A percentile compares a stretch with the other conserved stretches of the same genome.
Conservation (phyloP, 1,140 invertebrate species). For the Akabosia matsudoensis region DNA sequence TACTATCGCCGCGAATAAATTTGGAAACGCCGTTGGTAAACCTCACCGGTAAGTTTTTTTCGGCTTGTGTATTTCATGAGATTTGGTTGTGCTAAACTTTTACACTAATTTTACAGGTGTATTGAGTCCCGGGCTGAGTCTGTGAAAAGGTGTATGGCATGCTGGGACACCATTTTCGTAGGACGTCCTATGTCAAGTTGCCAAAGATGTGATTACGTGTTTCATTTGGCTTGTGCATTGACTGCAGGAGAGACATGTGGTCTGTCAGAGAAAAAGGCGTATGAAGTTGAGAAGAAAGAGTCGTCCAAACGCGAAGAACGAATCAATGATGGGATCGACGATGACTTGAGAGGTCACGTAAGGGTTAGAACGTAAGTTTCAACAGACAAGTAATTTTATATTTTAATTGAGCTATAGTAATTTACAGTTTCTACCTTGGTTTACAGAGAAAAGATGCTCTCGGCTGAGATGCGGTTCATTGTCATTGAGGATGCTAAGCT, state of each 20-base stretch:
- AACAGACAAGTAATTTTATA: not conserved
- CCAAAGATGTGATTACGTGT: not conserved
- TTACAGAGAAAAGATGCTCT: not conserved
- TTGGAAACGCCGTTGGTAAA: not conserved
- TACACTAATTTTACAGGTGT: not conserved
- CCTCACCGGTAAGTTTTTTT: not conserved
- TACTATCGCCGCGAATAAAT: not conserved
- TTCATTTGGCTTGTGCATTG: not conserved
- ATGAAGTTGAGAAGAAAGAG: not conserved
- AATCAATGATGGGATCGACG: not conserved
- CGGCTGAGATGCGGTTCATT: not conserved
- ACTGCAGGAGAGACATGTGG: not conserved
- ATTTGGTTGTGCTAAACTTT: not conserved
- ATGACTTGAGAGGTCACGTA: not conserved
- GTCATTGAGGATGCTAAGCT: not conserved
- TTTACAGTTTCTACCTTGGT: not conserved
- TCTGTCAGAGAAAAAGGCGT: not conserved
- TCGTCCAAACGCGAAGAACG: not conserved
- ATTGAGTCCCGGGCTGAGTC: not conserved
- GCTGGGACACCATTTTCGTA: not conserved
- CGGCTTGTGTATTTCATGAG: not conserved
- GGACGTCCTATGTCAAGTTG: not conserved
- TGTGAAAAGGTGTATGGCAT: not conserved
- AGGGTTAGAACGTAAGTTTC: slow-evolving; percentile 1
- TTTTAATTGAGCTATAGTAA: not conserved